These are phyloP conservation scores for Perodicticus potto DNA, from an alignment of 2,797 vertebrate species.

Conservation along the genomic window DNA sequence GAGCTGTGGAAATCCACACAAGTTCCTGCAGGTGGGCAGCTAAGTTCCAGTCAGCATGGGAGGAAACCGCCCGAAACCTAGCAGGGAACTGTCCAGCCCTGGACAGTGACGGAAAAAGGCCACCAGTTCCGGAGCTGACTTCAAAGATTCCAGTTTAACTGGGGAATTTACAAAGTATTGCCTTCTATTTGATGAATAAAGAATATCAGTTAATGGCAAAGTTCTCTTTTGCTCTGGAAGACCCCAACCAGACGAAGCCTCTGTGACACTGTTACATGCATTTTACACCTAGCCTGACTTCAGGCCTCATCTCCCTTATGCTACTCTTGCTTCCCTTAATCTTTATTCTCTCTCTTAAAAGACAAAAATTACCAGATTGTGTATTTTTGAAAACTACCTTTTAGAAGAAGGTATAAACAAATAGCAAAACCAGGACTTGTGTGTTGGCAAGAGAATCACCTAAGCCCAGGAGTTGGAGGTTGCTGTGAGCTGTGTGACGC, in stretches of 20 bases:
- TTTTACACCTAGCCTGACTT: not conserved
- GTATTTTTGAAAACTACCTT: slow-evolving; percentile 38
- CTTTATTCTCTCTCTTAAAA: not conserved
- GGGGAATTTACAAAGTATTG: not conserved
- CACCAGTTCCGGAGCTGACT: not conserved
- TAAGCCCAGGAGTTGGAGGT: too few relatives aligned
- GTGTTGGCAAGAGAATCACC: too few relatives aligned
- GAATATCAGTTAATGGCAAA: not conserved
- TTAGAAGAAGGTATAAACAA: slow-evolving; percentile 41
- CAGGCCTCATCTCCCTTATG: not conserved
- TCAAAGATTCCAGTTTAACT: not conserved
- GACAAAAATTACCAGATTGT: not conserved
- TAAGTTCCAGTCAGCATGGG: not conserved
- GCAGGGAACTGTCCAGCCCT: not conserved
- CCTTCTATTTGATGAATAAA: not conserved
- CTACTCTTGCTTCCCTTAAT: not conserved
- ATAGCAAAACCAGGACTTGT: not conserved
- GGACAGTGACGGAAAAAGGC: not conserved
- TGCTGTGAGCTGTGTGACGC: too few relatives aligned
- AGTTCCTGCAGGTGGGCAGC: not conserved
- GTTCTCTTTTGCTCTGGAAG: not conserved
- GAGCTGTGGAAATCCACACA: not conserved
- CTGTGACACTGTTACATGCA: not conserved
- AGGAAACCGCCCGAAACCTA: not conserved
- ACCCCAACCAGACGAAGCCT: not conserved